Evolutionary conservation across 2,113 vertebrate species (phyloP), one percentile per base, ranked within the genome.

Genomic region (Lichenostomus cassidix): DNA sequence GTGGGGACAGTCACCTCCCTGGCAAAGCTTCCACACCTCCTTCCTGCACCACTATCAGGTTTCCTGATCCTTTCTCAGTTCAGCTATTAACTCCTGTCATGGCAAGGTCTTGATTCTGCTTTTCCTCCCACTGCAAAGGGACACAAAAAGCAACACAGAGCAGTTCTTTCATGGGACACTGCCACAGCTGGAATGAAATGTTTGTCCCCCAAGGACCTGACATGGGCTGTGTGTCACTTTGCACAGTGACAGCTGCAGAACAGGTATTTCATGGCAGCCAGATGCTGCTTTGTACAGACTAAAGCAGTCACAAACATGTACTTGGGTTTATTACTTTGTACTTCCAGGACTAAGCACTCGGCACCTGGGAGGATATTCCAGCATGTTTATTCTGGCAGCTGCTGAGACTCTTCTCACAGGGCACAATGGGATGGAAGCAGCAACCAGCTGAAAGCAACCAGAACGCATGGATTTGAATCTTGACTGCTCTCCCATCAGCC

Each of bases 191-290:
- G 42, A 92, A 74, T 73, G 41, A 76, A 44, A 1, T 8, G 20
- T 55, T 47, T 88, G 67, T 63, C 24, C 55, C 22, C 18, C 0
- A 3, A 47, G 79, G 83, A 63, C 37, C 9, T 28, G 50, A 46
- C 52, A 24, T 9, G 9, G 83, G 47, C 86, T 63, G 11, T 0
- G 1, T 52, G 83, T 89, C 80, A 33, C 55, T 70, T 15, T 81
- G 69, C 68, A 74, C 68, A 75, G 92, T 4, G 15, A 70, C 83
- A 92, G 92, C 94, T 93, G 94, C 89, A 89, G 76, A 89, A 39
- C 15, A 75, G 83, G 83, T 83, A 78, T 55, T 81, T 71, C 52
- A 49, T 2, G 6, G 83, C 64, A 87, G 68, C 73, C 76, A 92
- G 86, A 91, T 65, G 85, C 59, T 67, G n/a, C 83, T 77, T 59